Evolutionary conservation across 1,140 invertebrate genomes (phyloP), one percentile per base, ranked within the genome.

Genomic region (Elymnias hypermnestra): DNA sequence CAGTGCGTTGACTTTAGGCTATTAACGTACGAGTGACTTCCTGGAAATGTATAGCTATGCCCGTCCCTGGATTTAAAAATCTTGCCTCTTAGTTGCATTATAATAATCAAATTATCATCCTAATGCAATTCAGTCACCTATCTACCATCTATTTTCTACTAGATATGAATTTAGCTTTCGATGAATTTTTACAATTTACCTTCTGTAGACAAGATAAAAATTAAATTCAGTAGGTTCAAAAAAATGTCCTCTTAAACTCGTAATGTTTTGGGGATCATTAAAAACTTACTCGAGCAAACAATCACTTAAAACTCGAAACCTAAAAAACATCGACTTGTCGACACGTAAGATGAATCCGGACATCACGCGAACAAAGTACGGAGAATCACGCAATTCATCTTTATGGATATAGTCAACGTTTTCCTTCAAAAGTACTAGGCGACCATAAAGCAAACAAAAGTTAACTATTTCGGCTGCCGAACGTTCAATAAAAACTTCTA

Each of bases 381-480:
- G 3, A 12, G 15, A 33, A 33, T 31, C 28, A 12, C 8, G 10
- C 8, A 33, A 12, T 4, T 38, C 39, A 82, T 72, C 58, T n/a
- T n/a, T 79, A 79, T 79, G 76, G 73, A 83, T 72, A 76, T 72
- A 76, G 59, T 62, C 63, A 75, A 79, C 77, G 75, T 75, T 68
- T 63, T 73, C 69, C 72, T 68, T 83, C 77, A 71, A 79, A 75
- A 66, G 45, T 83, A 85, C 82, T 60, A 85, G 78, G 82, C 54
- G 39, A 63, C 14, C 78, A 85, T 79, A 79, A 67, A 45, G 38
- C 19, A 53, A 50, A 65, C 53, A 74, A 71, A 72, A 69, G 66
- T 73, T 57, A 58, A 72, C 70, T 74, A 61, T 79, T 79, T 74
- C 60, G 74, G 66, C 63, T 73, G 52, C 60, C 63, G 50, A 77